phyloP scores from a whole-genome alignment of 2,888 invertebrate species.

The Gibbula magus region DNA sequence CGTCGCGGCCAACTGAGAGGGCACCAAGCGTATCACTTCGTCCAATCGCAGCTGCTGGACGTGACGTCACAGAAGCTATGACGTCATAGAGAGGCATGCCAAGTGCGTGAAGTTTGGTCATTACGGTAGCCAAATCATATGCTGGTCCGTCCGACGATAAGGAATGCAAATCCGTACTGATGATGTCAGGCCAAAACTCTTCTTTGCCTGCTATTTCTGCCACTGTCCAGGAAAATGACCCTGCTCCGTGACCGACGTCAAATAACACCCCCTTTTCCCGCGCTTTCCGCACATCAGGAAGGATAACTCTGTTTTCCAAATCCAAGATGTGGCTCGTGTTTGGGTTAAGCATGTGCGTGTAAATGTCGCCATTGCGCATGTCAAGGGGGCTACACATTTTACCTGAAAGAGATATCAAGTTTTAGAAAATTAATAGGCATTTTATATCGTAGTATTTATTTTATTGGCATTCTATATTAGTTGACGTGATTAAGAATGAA shows the following conservation, averaged over 20 bases:
- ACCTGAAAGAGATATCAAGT: conserved; percentile 5
- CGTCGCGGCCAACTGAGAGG: conserved; percentile 46
- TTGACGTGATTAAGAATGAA: too few relatives aligned
- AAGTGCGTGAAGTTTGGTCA: conserved; percentile 66
- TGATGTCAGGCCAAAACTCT: conserved; percentile 64
- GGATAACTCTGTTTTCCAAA: conserved; percentile 36
- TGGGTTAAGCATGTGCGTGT: conserved; percentile 66
- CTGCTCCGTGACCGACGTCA: conserved; percentile 68
- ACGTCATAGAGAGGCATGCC: conserved; percentile 67
- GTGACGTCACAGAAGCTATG: conserved; percentile 59
- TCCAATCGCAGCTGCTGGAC: conserved; percentile 60
- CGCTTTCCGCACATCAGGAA: conserved; percentile 57
- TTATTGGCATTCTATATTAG: too few relatives aligned
- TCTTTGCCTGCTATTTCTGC: conserved; percentile 55
- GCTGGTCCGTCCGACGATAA: conserved; percentile 60
- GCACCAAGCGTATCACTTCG: conserved; percentile 30
- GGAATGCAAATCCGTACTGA: conserved; percentile 65
- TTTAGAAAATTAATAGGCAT: too few relatives aligned
- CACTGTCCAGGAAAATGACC: conserved; percentile 65
- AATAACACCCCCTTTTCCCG: conserved; percentile 62
- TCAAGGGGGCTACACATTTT: conserved; percentile 57
- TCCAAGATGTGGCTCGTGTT: conserved; percentile 54
- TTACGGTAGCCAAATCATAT: conserved; percentile 64
- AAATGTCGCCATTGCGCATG: conserved; percentile 62
- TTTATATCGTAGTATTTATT: too few relatives aligned